A percentile compares a stretch with the other conserved stretches of the same genome.
Conservation (phyloP, 2,113 vertebrate genomes). For the Glaucomys volans region DNA sequence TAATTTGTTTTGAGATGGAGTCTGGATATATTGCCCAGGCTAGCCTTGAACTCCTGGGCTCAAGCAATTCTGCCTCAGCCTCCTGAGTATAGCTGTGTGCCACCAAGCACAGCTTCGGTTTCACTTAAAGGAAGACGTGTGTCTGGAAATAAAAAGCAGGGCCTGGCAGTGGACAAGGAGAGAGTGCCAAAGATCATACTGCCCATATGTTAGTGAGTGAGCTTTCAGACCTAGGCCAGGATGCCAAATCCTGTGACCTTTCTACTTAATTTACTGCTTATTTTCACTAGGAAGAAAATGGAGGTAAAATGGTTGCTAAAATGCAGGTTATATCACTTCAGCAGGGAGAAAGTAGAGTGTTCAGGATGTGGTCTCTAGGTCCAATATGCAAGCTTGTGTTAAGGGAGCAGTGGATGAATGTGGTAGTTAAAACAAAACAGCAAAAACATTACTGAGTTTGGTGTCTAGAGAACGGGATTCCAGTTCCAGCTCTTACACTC, state of each 20-base stretch:
- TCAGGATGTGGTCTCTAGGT: not conserved
- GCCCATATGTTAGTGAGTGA: not conserved
- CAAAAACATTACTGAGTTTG: not conserved
- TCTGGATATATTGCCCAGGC: not conserved
- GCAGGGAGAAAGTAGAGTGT: not conserved
- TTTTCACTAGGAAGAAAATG: slow-evolving; percentile 48
- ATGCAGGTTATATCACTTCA: not conserved
- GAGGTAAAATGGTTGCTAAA: not conserved
- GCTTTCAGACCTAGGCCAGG: not conserved
- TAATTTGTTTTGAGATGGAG: not conserved
- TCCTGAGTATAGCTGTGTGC: not conserved
- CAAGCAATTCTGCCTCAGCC: not conserved
- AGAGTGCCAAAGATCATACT: slow-evolving; percentile 9
- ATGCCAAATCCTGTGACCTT: slow-evolving; percentile 15
- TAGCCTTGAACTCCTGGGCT: not conserved
- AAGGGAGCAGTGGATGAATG: not conserved
- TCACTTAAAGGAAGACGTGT: not conserved
- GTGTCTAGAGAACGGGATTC: not conserved
- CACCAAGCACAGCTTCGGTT: not conserved
- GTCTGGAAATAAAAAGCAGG: not conserved
- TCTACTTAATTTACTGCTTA: not conserved
- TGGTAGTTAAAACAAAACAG: not conserved
- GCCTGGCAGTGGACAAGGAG: not conserved
- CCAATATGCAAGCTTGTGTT: not conserved
- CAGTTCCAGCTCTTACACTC: not conserved